Base-by-base conservation (phyloP, 2,113 vertebrate species). In the Pipa parva region DNA sequence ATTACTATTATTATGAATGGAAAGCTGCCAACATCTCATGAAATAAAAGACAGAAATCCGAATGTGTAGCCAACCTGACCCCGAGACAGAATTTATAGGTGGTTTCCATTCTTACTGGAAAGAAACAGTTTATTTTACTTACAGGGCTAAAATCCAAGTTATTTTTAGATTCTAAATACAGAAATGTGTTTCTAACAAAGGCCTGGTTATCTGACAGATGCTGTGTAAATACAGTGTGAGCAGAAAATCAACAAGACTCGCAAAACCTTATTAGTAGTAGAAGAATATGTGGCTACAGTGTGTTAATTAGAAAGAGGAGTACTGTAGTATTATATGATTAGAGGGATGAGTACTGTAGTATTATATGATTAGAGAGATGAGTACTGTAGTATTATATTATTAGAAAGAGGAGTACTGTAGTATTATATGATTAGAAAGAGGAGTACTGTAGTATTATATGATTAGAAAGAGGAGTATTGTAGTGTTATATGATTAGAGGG, bases 91-190 rank as follows among this genome's bases (percentile, higher is more conserved):
- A 70, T 61, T 61, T 61, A 54, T 70, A 61, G 66, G 37, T 7
- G 48, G 25, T 45, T 42, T 61, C 56, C 58, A 61, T 61, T 37
- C 49, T 70, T 61, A 60, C 65, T 61, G 66, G 57, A 70, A 70
- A 37, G 25, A 46, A 61, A 70, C 1, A 15, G 48, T 70, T 70
- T 70, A 29, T 70, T 70, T 70, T 70, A 70, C 58, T 70, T 61
- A 22, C 26, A 61, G 18, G 49, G 25, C 29, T 48, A 22, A 60
- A 58, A 37, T 25, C 7, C 7, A 36, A 11, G 20, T 31, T 70
- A 70, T 60, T 70, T 70, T 54, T 70, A 70, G 66, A 27, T 60
- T 61, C 58, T 61, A 54, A 70, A 61, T 52, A 70, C 66, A 61
- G 66, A 59, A 18, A 11, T 36, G 58, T 45, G 48, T 24, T 22